Evolutionary conservation across 1,140 invertebrate genomes (phyloP), one percentile per base, ranked within the genome.

Genomic region (Camponotus pennsylvanicus): DNA sequence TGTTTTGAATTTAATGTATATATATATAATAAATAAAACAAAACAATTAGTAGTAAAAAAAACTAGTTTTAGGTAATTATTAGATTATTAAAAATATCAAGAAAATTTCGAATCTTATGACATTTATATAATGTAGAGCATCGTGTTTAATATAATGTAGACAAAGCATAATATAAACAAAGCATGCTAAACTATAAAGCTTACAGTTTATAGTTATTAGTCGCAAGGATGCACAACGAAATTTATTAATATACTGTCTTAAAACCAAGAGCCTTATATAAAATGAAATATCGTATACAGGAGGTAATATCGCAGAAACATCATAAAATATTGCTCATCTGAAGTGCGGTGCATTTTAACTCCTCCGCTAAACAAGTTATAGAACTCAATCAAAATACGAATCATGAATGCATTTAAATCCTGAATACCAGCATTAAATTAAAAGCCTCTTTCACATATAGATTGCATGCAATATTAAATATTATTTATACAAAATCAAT

Each of bases 251-350:
- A 69, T 6, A 27, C 27, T 27, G 32, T 5, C 67, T 69, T 27
- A n/a, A 42, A 49, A 69, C 67, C n/a, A 8, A 69, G 40, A 69
- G n/a, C 67, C 13, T 69, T 69, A 49, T 69, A 49, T 52, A 52
- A 69, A 69, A 69, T 45, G 13, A n/a, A 27, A 49, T 13, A 21
- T 49, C 42, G n/a, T 49, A 69, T 27, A 40, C 40, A 27, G 49
- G 49, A 52, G 21, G 67, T 49, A 49, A 69, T 69, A 69, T 69
- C 40, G n/a, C 15, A 15, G 21, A 55, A 71, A 71, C 45, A 9
- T 71, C 9, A 71, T 71, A 55, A 55, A 71, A 71, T 55, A 71
- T 71, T 71, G 32, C 67, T 69, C 8, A 11, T 55, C 45, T 71
- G 55, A 55, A 37, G 49, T 49, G 49, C 32, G 45, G 4, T 9